Conservation (phyloP, 2,888 invertebrate genomes). For the Corbicula japonica region DNA sequence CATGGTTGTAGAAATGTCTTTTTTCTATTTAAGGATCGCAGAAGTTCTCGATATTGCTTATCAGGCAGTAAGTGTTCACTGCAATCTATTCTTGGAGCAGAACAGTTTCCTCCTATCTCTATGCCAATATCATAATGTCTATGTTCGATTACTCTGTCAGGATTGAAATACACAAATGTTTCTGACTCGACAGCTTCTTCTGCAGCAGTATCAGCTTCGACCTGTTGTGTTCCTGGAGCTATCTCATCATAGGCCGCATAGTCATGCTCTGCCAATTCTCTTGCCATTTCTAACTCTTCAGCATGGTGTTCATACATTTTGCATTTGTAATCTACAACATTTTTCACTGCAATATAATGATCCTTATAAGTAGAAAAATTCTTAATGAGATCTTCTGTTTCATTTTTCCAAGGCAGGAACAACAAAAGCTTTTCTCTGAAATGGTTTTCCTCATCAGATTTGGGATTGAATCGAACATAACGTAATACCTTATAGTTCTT, state of each 20-base stretch:
- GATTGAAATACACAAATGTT: slow-evolving; percentile 50
- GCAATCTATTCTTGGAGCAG: slow-evolving; percentile 15
- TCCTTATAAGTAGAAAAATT: slow-evolving; percentile 17
- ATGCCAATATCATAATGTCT: slow-evolving; percentile 57
- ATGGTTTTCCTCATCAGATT: slow-evolving; percentile 31
- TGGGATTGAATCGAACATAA: slow-evolving; percentile 28
- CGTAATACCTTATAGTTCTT: slow-evolving; percentile 20
- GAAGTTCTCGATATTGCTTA: slow-evolving; percentile 36
- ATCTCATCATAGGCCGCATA: slow-evolving; percentile 28
- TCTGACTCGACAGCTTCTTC: slow-evolving; percentile 33
- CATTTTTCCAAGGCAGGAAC: slow-evolving; percentile 36
- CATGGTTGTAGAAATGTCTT: slow-evolving; percentile 49
- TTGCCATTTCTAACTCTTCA: slow-evolving; percentile 18
- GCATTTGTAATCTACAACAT: slow-evolving; percentile 20
- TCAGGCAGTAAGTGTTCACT: slow-evolving; percentile 38
- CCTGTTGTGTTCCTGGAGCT: slow-evolving; percentile 41
- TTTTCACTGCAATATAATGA: slow-evolving; percentile 9
- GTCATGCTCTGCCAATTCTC: slow-evolving; percentile 6
- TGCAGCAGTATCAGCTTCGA: slow-evolving; percentile 34
- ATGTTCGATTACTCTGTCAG: slow-evolving; percentile 42
- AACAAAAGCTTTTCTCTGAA: slow-evolving; percentile 37
- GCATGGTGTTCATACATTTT: slow-evolving; percentile 36
- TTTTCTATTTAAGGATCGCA: slow-evolving; percentile 34
- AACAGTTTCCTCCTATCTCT: slow-evolving; percentile 39
- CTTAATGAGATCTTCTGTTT: slow-evolving; percentile 1